These are phyloP conservation scores for Flexamia atlantica DNA, from an alignment of 2,888 invertebrate species.

Conservation along the genomic window DNA sequence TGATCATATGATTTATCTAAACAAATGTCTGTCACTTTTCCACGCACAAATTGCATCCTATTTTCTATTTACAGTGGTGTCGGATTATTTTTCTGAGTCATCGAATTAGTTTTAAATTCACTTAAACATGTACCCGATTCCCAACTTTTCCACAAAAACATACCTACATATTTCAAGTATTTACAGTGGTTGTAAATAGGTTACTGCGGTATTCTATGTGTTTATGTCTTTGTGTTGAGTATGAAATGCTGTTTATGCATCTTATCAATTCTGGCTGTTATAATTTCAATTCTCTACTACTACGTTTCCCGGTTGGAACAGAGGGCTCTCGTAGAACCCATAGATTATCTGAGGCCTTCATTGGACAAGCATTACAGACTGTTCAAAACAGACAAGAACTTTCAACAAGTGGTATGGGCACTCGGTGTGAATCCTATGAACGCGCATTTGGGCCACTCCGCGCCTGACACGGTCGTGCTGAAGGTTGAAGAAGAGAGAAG, in stretches of 20 bases:
- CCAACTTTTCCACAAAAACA: no score
- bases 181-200: background rate
- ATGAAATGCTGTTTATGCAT: conserved; percentile 13
- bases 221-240: background rate
- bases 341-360: background rate
- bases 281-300: background rate
- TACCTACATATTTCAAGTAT: background rate
- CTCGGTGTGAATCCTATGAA: conserved; percentile 15
- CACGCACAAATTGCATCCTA: background rate
- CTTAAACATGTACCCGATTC: no score
- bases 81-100: background rate
- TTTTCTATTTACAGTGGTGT: background rate
- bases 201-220: background rate
- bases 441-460: background rate
- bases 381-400: background rate
- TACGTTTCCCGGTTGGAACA: background rate
- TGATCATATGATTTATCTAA: conserved; percentile 11
- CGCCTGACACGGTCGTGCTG: background rate
- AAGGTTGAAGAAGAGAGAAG: background rate
- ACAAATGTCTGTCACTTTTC: background rate
- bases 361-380: conserved; percentile 21
- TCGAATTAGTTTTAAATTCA: no score
- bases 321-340: background rate
- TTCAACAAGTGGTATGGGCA: background rate
- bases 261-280: background rate